Base-by-base conservation (phyloP, 2,113 vertebrate species). In the Solenodon paradoxus region DNA sequence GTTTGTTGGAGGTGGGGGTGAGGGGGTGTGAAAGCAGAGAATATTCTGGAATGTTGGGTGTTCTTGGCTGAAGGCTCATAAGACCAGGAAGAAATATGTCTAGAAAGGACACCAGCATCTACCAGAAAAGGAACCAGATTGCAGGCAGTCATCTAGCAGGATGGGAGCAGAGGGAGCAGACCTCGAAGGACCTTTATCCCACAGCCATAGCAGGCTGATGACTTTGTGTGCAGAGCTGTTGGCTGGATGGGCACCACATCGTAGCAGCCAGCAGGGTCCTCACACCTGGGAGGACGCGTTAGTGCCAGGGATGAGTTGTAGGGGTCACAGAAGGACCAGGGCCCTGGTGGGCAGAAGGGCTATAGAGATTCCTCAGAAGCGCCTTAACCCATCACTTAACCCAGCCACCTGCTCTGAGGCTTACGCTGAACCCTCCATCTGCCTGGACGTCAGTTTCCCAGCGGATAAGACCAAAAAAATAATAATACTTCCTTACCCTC, bases 381-480 rank as follows among this genome's bases (percentile, higher is more conserved):
- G 47, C 49, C 15, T 11, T 2, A 45, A 32, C 80, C 80, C 24
- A 42, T 11, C 10, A 19, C 30, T 57, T 32, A 82, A 82, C 47
- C 64, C 55, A 66, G 88, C 68, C n/a, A 57, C 57, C 47, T 61
- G 32, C 26, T 47, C 32, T 7, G 7, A 80, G 7, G 19, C 85
- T 47, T 64, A 15, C 53, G 19, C 59, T 22, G 24, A 64, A 88
- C 16, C 69, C 17, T 30, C 0, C 63, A 13, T 77, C 42, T 82
- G 51, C 53, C 28, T 57, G 69, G 81, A 63, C 88, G 63, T 95
- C 38, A 53, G 66, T 88, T 95, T 94, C 72, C 72, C 80, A 79
- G 83, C 0, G 32, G 75, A 49, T 71, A 75, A 74, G 51, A 95
- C 42, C 38, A 47, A 85, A 90, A n/a, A 90, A n/a, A 28, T 40